Conservation (phyloP, 2,113 vertebrate genomes). For the Solea senegalensis region DNA sequence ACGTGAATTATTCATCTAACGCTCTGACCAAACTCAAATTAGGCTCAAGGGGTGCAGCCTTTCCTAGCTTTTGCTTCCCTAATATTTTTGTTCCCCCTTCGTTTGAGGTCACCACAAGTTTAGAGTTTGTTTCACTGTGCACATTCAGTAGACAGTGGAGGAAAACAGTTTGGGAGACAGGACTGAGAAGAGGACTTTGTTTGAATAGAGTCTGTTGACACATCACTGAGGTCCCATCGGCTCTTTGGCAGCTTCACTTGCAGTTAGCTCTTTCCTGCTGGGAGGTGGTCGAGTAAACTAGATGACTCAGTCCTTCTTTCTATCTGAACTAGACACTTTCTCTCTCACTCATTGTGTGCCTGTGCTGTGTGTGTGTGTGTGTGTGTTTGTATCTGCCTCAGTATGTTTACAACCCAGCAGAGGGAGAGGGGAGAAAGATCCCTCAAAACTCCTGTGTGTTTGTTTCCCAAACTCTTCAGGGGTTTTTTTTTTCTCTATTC, state of each 20-base stretch:
- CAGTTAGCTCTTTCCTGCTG: slow-evolving; percentile 47
- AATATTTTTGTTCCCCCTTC: background rate
- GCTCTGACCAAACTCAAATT: background rate
- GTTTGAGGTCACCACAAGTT: slow-evolving; percentile 22
- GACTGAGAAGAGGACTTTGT: slow-evolving; percentile 30
- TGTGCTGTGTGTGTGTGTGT: background rate
- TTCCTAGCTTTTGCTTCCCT: background rate
- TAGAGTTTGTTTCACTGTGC: slow-evolving; percentile 25
- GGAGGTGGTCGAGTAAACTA: slow-evolving; percentile 52
- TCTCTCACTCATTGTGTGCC: slow-evolving; percentile 17
- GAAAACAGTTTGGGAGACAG: slow-evolving; percentile 29
- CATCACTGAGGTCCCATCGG: slow-evolving; percentile 48
- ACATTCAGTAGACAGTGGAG: slow-evolving; percentile 30
- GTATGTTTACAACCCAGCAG: slow-evolving; percentile 10
- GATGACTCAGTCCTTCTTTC: slow-evolving; percentile 58
- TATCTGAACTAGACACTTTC: slow-evolving; percentile 45
- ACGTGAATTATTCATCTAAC: background rate
- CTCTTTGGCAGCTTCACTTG: slow-evolving; percentile 51
- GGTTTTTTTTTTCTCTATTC: background rate
- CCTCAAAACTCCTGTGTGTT: slow-evolving; percentile 30
- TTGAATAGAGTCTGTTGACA: slow-evolving; percentile 61
- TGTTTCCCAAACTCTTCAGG: slow-evolving; percentile 7
- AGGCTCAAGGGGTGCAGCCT: background rate
- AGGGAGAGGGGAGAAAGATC: slow-evolving; percentile 16
- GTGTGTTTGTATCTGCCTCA: slow-evolving; percentile 9